Base-by-base conservation (phyloP, 2,797 vertebrate genomes). In the Octomys mimax region DNA sequence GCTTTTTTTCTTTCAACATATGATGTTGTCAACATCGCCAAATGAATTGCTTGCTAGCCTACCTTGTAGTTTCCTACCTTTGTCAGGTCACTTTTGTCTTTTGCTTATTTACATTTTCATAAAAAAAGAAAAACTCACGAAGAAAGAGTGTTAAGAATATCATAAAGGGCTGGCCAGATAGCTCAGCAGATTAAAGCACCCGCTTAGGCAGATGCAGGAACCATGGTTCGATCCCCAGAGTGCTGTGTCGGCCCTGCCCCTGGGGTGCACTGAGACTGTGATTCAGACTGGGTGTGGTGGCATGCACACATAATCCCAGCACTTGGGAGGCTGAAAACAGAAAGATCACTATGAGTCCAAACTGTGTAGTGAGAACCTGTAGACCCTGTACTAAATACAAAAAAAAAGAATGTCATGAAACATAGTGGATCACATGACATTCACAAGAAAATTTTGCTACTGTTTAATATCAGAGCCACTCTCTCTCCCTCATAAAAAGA, bases 371-470 rank as follows among this genome's bases (percentile, higher is more conserved):
- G 49, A 49, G 49, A 49, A 42, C 42, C 49, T 49, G 49, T 49
- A 9, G 49, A 49, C 49, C 49, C 49, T 49, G 8, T 49, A 49
- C 11, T 49, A 49, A 49, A 49, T 49, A 49, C 49, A 49, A 49
- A 49, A 9, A 49, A 49, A 49, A 49, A 98, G 81, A 83, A 95
- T 92, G 62, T 88, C 85, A 94, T 95, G 96, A 97, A 98, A 98
- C 98, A 84, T 89, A 97, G 94, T 94, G 84, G 92, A 95, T 95
- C 95, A 95, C 92, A 95, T 94, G 97, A 73, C 87, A 89, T 97
- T 96, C 81, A 94, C 88, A 97, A 97, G 97, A 68, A 97, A 95
- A 54, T 94, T 73, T 95, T 96, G 95, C 96, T 97, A 92, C 92
- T 82, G 79, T 94, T 95, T 92, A 84, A 96, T 85, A 96, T 96